Base-by-base conservation (phyloP, 1,140 invertebrate species). In the Ditylenchus dipsaci region DNA sequence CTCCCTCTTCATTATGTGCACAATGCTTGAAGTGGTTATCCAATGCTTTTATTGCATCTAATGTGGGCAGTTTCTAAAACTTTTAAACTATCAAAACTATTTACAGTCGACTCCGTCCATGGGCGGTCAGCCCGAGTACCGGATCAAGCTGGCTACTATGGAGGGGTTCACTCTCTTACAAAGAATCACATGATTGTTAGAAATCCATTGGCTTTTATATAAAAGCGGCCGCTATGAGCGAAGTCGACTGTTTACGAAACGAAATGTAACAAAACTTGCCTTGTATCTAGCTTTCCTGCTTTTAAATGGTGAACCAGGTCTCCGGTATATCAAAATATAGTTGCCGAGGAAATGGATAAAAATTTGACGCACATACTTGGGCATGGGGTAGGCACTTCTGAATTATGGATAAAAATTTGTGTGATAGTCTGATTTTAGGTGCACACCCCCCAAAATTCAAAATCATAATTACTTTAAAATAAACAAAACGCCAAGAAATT, bases 321-420 rank as follows among this genome's bases (percentile, higher is more conserved):
- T 30, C 33, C 65, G 49, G 56, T 78, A 80, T 23, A 77, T 69
- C 1, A 77, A 61, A 0, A 77, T 30, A 43, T 67, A 62, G 15
- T 69, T 67, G 7, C 78, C 78, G 0, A 95, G 84, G 81, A 92
- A 91, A 83, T 93, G 90, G 21, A 96, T 88, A 84, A 96, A 95
- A 45, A 95, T 89, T 59, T 89, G 88, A 38, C 92, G 88, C 75
- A 95, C 93, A 89, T 91, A 91, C 76, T 90, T 89, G 8, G 93
- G 92, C 93, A 96, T 96, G 75, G 90, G 84, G 76, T 89, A 88
- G 7, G 57, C 88, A 83, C 5, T 93, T 11, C 66, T 38, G 11
- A 38, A 38, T 38, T 38, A 5, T 3, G 33, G 33, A 5, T 38
- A n/a, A n/a, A n/a, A n/a, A n/a, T n/a, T n/a, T n/a, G n/a, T n/a